Evolutionary conservation across 2,113 vertebrate species (phyloP), one percentile per base, ranked within the genome.

Genomic region (Dolichotis patagonum): DNA sequence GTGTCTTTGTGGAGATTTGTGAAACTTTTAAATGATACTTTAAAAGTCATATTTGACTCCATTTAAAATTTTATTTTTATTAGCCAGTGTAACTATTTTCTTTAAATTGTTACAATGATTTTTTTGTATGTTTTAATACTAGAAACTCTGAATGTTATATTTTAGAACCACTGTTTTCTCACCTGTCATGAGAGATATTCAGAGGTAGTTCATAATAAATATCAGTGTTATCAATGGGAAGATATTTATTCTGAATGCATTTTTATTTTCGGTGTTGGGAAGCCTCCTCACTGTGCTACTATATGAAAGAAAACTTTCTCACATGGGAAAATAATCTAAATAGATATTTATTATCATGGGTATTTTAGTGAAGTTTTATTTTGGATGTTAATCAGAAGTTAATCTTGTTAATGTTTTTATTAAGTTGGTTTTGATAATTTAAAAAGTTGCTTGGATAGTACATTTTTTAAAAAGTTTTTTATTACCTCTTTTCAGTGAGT

Each of bases 31-130:
- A 91, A 67, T 89, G 11, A 85, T 60, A n/a, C n/a, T n/a, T n/a
- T n/a, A n/a, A n/a, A n/a, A n/a, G n/a, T n/a, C n/a, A n/a, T n/a
- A n/a, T n/a, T n/a, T 85, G 63, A 95, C 9, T 84, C 11, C 49
- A 32, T 82, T 91, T 69, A 52, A 91, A 65, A 80, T 80, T 97
- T 88, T 91, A 49, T 82, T 94, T 95, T 24, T 90, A 14, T 46
- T 95, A 86, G 9, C 9, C n/a, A 85, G 16, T 91, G 7, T 89
- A 75, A 89, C 32, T 20, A 41, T 73, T 96, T 95, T 88, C 32
- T 94, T 96, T 38, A 81, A 93, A 90, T 56, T 17, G 35, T 89
- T 89, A 95, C 91, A 26, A 84, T 85, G 7, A 32, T 54, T 63
- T 94, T n/a, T 24, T 94, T 88, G 26, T 84, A 5, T 86, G 67